phyloP scores from a whole-genome alignment of 2,888 invertebrate species.

The Eugnorisma glareosa region DNA sequence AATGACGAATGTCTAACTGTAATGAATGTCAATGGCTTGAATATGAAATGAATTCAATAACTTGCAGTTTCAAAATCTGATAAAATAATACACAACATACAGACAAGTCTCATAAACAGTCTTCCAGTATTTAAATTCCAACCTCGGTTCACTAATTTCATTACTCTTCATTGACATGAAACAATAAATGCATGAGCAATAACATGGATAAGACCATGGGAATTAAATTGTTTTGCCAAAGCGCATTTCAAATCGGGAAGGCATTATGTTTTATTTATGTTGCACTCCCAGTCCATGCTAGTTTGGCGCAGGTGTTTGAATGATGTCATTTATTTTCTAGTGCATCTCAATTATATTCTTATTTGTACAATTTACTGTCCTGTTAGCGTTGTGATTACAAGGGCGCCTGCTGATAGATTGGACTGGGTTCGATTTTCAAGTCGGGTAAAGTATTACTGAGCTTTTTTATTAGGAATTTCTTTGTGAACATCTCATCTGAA shows the following conservation, averaged over 20 bases:
- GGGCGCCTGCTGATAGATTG: not conserved
- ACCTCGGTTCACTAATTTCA: constrained; percentile 72
- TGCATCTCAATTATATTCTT: not conserved
- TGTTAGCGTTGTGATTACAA: not conserved
- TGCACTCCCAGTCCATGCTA: constrained; percentile 41
- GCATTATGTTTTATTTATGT: constrained; percentile 76
- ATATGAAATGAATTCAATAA: not conserved
- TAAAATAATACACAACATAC: constrained; percentile 20
- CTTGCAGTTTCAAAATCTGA: not conserved
- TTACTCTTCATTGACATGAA: constrained; percentile 66
- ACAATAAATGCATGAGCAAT: constrained; percentile 59
- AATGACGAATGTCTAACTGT: not conserved
- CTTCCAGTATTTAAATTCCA: constrained; percentile 58
- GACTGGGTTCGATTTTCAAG: not conserved
- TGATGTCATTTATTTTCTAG: constrained; percentile 31
- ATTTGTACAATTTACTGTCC: not conserved
- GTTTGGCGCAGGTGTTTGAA: constrained; percentile 34
- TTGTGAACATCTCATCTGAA: not conserved
- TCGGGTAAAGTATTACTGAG: too few relatives aligned
- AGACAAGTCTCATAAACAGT: constrained; percentile 12
- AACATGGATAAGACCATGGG: constrained; percentile 68
- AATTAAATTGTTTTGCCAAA: constrained; percentile 69
- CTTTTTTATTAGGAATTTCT: not conserved
- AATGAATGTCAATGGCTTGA: not conserved
- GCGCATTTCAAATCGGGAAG: constrained; percentile 67